These are phyloP conservation scores for Caenorhabditis drosophilae DNA, from an alignment of 2,888 invertebrate genomes.

Conservation along the genomic window DNA sequence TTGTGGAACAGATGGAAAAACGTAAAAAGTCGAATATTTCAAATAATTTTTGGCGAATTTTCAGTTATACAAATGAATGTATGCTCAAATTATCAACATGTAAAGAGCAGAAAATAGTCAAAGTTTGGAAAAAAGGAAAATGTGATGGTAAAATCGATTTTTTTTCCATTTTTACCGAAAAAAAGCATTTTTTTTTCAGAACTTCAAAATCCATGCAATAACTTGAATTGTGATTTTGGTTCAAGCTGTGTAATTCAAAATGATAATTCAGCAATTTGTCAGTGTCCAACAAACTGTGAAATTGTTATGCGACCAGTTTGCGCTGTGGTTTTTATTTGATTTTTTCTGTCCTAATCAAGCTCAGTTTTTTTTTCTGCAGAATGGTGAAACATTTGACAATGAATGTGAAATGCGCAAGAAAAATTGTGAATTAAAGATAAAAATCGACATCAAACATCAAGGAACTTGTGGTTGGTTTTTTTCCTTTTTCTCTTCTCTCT, in stretches of 20 bases:
- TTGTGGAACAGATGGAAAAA: constrained; percentile 73
- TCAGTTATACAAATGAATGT: constrained; percentile 78
- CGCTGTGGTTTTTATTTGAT: too few relatives aligned
- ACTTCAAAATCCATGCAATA: constrained; percentile 59
- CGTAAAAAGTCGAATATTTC: constrained; percentile 61
- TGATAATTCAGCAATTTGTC: constrained; percentile 38
- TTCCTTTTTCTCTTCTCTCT: neutral
- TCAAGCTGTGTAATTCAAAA: constrained; percentile 76
- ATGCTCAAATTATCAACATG: constrained; percentile 82
- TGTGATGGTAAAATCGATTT: constrained; percentile 77
- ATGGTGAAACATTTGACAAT: constrained; percentile 83
- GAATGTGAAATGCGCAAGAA: constrained; percentile 81
- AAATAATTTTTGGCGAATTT: neutral
- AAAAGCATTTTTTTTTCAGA: constrained; percentile 1
- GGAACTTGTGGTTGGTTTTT: constrained; percentile 72
- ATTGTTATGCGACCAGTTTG: constrained; percentile 58
- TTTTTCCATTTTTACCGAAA: neutral
- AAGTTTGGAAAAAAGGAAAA: constrained; percentile 81
- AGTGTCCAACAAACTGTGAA: constrained; percentile 49
- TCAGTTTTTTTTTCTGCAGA: constrained; percentile 71
- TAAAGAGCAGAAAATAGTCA: constrained; percentile 76
- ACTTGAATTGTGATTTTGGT: constrained; percentile 79
- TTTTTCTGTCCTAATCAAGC: too few relatives aligned
- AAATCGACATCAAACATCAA: constrained; percentile 71
- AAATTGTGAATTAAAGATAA: constrained; percentile 70